Base-by-base conservation (phyloP, 2,888 invertebrate genomes). In the Mellilla xanthometata region DNA sequence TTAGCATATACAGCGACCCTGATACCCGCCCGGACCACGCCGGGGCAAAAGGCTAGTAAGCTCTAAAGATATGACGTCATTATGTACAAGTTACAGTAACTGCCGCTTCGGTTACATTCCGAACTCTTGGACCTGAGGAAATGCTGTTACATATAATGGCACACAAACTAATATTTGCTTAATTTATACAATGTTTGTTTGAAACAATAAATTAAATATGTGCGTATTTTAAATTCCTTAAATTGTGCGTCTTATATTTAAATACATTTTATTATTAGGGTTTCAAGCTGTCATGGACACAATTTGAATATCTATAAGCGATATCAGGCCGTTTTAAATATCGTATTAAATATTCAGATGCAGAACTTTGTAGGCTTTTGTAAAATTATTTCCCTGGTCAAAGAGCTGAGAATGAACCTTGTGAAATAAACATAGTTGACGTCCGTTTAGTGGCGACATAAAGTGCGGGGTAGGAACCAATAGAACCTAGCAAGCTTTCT, bases 31-130 rank as follows among this genome's bases (percentile, higher is more conserved):
- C 88, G 87, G 80, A 76, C 70, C 67, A 59, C 58, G 77, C 75
- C 86, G 85, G 85, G 83, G 66, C 83, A 83, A 87, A 87, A 88
- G 85, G 87, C 87, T 87, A 85, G 82, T 88, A 89, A 89, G 88
- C 88, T 89, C 88, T 87, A 87, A 82, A 86, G 88, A 88, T 89
- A 89, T 88, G 88, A 87, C 78, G 76, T 80, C 78, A 81, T 82
- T 82, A 83, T 80, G 72, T 83, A 86, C 82, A 85, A 69, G 69
- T 73, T 68, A 63, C 64, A 65, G 67, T 68, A 65, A 69, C 58
- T 67, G 63, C 60, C 65, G 69, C 60, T 63, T 65, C 50, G 50
- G 51, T 36, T 49, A 62, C 58, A 68, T 59, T 60, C 58, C 60
- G 63, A 67, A 60, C 56, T 56, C 51, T 49, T 31, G 46, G 39